Evolutionary conservation across 2,113 vertebrate genomes (phyloP).

Genomic region (Emydura subglobosa): DNA sequence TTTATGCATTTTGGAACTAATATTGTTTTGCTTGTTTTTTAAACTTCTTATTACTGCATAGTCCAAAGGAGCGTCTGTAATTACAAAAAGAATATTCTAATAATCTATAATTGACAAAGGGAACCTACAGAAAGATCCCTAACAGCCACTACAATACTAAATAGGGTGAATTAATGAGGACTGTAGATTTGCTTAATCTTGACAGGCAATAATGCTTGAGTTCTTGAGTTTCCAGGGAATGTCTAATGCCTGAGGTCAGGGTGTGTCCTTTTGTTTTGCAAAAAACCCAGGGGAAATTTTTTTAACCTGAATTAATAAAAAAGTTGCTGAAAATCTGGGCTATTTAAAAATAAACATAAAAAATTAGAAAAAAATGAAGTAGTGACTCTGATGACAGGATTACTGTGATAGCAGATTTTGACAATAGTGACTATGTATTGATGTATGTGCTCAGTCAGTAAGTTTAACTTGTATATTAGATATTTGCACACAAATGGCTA

Average conservation of each 20-base stretch:
- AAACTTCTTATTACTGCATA: background rate
- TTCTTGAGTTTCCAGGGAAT: too few relatives aligned
- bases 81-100: background rate
- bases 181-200: too few relatives aligned
- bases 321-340: too few relatives aligned
- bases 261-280: too few relatives aligned
- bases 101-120: rapidly evolving
- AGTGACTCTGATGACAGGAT: background rate
- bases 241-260: too few relatives aligned
- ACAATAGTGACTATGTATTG: background rate
- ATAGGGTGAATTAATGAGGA: too few relatives aligned
- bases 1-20: background rate
- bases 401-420: background rate
- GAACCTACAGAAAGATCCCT: background rate
- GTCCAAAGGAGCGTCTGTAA: background rate
- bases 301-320: too few relatives aligned
- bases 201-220: too few relatives aligned
- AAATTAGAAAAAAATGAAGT: background rate
- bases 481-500: background rate
- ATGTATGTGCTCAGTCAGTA: background rate
- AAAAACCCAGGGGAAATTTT: too few relatives aligned
- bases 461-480: background rate
- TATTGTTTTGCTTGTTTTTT: background rate
- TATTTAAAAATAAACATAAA: too few relatives aligned
- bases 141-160: background rate